Percentiles rank a stretch among this genome's conserved stretches.
These are phyloP conservation scores for Smutsia temminckii DNA, from an alignment of 2,797 vertebrate genomes.

Conservation along the genomic window DNA sequence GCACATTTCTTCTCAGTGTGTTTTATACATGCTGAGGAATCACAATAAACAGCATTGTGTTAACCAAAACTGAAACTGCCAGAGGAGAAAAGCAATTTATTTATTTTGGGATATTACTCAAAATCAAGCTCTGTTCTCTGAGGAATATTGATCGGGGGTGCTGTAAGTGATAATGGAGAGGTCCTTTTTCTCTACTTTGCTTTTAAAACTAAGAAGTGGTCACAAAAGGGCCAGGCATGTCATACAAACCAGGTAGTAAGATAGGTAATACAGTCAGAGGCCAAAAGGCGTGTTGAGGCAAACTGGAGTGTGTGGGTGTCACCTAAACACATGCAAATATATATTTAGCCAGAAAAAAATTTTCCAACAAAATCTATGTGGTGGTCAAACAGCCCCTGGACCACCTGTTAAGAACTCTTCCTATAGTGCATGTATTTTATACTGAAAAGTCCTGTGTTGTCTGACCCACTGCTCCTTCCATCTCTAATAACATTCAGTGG, in stretches of 20 bases:
- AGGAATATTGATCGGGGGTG: not conserved
- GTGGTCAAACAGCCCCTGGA: not conserved
- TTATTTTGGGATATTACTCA: not conserved
- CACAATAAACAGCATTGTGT: not conserved
- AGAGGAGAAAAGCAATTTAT: not conserved
- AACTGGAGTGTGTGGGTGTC: not conserved
- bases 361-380: not conserved
- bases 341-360: not conserved
- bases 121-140: constrained; percentile 1
- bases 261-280: not conserved
- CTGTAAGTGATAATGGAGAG: not conserved
- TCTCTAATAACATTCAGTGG: not conserved
- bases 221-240: not conserved
- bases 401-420: not conserved
- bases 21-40: not conserved
- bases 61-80: not conserved
- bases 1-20: not conserved
- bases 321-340: not conserved
- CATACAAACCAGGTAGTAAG: not conserved
- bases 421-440: not conserved
- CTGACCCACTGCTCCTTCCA: not conserved
- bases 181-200: not conserved
- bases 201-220: not conserved
- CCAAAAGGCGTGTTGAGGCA: not conserved
- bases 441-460: not conserved